Evolutionary conservation across 2,888 invertebrate genomes (phyloP).

Genomic region (Sinopyrophorus schimmeli): DNA sequence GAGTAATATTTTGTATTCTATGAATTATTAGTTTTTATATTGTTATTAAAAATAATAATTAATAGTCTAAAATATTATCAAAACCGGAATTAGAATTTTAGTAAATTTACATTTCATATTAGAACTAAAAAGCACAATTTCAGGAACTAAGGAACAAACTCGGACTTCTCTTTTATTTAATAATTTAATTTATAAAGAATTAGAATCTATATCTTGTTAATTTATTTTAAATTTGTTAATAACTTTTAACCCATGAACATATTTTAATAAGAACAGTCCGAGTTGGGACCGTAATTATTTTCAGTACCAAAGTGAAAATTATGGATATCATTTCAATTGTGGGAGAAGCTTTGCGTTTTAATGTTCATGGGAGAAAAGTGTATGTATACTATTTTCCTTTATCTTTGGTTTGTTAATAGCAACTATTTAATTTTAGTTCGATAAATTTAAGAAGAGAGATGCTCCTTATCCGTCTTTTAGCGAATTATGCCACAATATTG

Average conservation of each 20-base stretch:
- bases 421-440: conserved; percentile 17
- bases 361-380: conserved; percentile 16
- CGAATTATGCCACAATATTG: conserved; percentile 42
- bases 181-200: too few relatives aligned
- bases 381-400: neutral
- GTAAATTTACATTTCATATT: neutral
- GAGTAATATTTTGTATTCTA: conserved; percentile 1
- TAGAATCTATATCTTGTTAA: too few relatives aligned
- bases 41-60: neutral
- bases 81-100: neutral
- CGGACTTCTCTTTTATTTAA: conserved; percentile 22
- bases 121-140: neutral
- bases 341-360: too few relatives aligned
- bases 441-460: conserved; percentile 38
- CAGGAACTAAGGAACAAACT: conserved; percentile 15
- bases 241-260: conserved; percentile 2
- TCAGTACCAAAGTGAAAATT: too few relatives aligned
- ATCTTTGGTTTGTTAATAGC: too few relatives aligned
- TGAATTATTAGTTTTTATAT: neutral
- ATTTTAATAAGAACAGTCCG: conserved; percentile 19
- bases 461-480: conserved; percentile 44
- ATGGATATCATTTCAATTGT: too few relatives aligned
- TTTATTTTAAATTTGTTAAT: too few relatives aligned
- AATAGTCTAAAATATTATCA: neutral
- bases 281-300: conserved; percentile 9